Evolutionary conservation across 2,797 vertebrate species (phyloP).

Genomic region (Lerista edwardsae): DNA sequence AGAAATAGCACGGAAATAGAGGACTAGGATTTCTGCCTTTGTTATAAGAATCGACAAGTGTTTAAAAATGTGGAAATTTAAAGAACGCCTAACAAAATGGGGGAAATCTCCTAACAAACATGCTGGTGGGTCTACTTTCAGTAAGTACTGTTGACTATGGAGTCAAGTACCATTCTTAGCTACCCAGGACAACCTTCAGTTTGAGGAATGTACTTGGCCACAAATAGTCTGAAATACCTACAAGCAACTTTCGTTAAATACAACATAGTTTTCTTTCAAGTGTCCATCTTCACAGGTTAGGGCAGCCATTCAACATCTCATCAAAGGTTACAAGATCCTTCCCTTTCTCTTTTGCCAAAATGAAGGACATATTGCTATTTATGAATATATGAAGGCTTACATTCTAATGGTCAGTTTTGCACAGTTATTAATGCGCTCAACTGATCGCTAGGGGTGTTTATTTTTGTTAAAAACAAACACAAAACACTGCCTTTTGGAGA

Average conservation of each 20-base stretch:
- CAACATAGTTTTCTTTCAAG: not conserved
- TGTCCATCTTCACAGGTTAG: not conserved
- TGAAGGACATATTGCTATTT: too few relatives aligned
- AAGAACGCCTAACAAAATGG: too few relatives aligned
- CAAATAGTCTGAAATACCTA: not conserved
- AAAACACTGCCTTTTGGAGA: too few relatives aligned
- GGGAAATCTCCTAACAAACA: too few relatives aligned
- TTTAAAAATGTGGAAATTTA: too few relatives aligned
- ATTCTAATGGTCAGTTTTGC: not conserved
- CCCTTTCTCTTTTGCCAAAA: not conserved
- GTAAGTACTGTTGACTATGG: too few relatives aligned
- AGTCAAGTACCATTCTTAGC: not conserved
- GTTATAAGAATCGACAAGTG: too few relatives aligned
- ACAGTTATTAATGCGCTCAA: not conserved
- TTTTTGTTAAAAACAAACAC: too few relatives aligned
- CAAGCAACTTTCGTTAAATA: not conserved
- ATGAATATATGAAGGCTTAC: too few relatives aligned
- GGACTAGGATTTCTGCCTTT: not conserved
- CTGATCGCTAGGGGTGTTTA: too few relatives aligned
- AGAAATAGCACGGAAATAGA: not conserved
- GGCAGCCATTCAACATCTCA: not conserved
- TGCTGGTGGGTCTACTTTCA: too few relatives aligned
- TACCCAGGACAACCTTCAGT: not conserved
- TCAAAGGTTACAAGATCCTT: not conserved
- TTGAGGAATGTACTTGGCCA: not conserved